phyloP scores from a whole-genome alignment of 2,888 invertebrate genomes.

The Phymatocera aterrima region DNA sequence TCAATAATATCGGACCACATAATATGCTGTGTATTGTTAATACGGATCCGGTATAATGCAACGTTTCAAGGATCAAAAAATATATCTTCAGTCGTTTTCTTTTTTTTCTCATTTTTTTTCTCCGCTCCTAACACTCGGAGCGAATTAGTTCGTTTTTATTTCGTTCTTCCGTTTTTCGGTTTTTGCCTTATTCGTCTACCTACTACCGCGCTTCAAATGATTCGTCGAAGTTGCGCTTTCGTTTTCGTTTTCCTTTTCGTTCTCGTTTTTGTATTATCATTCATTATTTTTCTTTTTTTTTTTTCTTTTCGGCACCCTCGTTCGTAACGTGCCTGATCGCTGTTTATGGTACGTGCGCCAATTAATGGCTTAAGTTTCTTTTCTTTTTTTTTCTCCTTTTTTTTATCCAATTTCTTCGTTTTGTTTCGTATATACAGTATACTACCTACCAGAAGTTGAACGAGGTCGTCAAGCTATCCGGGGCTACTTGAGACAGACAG shows the following conservation, averaged over 20 bases:
- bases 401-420: not conserved
- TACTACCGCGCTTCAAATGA: not conserved
- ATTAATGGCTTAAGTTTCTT: not conserved
- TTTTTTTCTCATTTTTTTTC: not conserved
- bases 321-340: not conserved
- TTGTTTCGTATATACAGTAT: not conserved
- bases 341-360: not conserved
- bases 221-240: not conserved
- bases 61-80: not conserved
- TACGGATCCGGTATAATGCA: not conserved
- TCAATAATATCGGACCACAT: no score
- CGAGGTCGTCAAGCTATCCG: conserved; percentile 31
- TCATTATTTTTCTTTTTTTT: no score
- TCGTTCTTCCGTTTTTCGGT: no score
- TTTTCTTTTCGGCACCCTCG: no score
- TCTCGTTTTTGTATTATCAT: no score
- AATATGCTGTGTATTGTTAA: no score
- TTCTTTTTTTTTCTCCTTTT: not conserved
- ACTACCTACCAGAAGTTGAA: conserved; percentile 1
- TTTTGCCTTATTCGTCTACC: no score
- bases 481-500: not conserved
- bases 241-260: not conserved
- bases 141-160: not conserved
- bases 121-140: not conserved
- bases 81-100: not conserved